A percentile compares a stretch with the other conserved stretches of the same genome.
These are phyloP conservation scores for Spheniscus mendiculus DNA, from an alignment of 2,113 vertebrate genomes.

Conservation along the genomic window DNA sequence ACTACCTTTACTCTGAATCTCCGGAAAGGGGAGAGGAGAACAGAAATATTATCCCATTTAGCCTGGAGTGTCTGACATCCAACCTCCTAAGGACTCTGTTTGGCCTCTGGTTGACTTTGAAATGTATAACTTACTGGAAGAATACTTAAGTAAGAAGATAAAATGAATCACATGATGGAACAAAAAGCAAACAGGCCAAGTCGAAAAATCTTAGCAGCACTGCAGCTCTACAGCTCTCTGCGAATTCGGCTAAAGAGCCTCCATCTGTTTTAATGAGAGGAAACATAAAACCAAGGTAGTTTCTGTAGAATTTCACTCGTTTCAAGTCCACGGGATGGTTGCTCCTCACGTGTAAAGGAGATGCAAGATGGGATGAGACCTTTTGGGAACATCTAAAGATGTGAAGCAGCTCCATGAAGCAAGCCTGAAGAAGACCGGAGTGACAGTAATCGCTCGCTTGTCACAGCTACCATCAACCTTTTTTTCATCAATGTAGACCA, in stretches of 20 bases:
- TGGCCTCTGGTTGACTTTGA: neutral
- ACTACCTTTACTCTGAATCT: neutral
- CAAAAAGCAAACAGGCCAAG: neutral
- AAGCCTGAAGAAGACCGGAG: neutral
- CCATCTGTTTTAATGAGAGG: neutral
- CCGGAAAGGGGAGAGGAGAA: neutral
- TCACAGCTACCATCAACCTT: accelerated
- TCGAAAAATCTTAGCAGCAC: neutral
- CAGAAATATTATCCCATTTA: neutral
- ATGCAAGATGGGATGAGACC: neutral
- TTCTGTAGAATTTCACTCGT: neutral
- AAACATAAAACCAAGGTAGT: neutral
- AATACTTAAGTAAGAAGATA: neutral
- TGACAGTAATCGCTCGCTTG: accelerated
- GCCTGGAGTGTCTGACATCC: neutral
- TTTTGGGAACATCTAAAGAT: neutral
- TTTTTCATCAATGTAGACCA: neutral
- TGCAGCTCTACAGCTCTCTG: neutral
- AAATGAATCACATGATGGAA: neutral
- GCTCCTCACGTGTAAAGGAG: neutral
- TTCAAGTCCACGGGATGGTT: neutral
- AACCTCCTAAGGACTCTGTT: neutral
- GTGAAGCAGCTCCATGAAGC: neutral
- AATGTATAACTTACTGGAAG: neutral
- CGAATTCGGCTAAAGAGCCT: neutral